phyloP scores from a whole-genome alignment of 2,888 invertebrate genomes.

The Alentia gelatinosa region DNA sequence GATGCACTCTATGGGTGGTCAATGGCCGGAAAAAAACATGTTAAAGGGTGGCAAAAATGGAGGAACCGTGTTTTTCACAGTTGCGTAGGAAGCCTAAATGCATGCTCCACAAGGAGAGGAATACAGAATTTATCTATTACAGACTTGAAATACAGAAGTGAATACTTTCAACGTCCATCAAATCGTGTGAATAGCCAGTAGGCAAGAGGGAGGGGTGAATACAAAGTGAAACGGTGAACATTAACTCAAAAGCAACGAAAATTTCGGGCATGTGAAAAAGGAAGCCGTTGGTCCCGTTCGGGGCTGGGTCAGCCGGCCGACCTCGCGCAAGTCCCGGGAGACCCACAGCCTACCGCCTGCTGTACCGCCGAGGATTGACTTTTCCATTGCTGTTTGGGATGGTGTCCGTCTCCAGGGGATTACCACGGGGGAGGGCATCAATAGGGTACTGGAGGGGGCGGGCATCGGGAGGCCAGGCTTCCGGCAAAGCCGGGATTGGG shows the following conservation, averaged over 20 bases:
- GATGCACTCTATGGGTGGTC: background rate
- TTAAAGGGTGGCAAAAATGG: background rate
- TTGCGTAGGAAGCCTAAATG: too few species aligned
- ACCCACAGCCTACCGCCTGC: background rate
- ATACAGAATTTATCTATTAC: too few species aligned
- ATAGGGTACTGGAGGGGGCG: constrained; percentile 7
- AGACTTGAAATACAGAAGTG: too few species aligned
- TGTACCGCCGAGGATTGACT: constrained; percentile 16
- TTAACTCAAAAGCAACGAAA: too few species aligned
- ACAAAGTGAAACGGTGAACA: too few species aligned
- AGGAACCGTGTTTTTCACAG: background rate
- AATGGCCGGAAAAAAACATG: background rate
- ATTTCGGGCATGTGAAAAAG: background rate
- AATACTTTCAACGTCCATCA: too few species aligned
- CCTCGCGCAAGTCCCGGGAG: background rate
- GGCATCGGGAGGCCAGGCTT: background rate
- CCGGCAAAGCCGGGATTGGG: background rate
- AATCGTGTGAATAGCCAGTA: too few species aligned
- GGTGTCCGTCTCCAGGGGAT: constrained; percentile 40
- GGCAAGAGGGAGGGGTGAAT: too few species aligned
- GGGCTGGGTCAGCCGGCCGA: background rate
- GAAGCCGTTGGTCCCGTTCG: background rate
- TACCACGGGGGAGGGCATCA: constrained; percentile 6
- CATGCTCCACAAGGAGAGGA: too few species aligned
- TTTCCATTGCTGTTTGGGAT: constrained; percentile 47